Percentiles rank a stretch among this genome's conserved stretches.
These are phyloP conservation scores for Cephus nigrinus DNA, from an alignment of 2,888 invertebrate species.

Conservation along the genomic window DNA sequence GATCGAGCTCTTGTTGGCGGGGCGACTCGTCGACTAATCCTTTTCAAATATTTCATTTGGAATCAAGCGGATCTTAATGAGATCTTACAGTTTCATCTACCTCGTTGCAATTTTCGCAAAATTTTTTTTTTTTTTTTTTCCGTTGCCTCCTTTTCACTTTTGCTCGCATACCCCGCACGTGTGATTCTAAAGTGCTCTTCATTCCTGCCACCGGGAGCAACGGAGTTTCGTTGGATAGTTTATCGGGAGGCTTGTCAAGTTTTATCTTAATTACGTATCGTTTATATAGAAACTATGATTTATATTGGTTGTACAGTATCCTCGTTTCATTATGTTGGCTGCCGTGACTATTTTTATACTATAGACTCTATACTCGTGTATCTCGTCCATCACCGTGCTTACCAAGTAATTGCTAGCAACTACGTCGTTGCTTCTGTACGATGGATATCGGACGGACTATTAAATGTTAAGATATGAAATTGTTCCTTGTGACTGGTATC, in stretches of 20 bases:
- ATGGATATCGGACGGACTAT: too few species aligned
- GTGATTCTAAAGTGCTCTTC: background rate
- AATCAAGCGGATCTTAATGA: slow-evolving; percentile 50
- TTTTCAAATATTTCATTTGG: slow-evolving; percentile 48
- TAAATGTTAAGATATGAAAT: too few species aligned
- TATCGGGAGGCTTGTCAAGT: slow-evolving; percentile 34
- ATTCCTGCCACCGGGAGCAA: background rate
- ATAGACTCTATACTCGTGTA: too few species aligned
- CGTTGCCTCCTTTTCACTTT: background rate
- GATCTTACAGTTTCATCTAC: slow-evolving; percentile 23
- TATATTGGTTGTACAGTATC: too few species aligned
- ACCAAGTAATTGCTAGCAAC: too few species aligned
- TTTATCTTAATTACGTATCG: slow-evolving; percentile 46
- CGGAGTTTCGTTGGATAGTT: slow-evolving; percentile 15
- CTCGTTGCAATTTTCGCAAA: background rate
- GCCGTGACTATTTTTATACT: too few species aligned
- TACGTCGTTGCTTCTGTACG: too few species aligned
- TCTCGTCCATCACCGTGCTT: too few species aligned
- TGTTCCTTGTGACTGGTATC: too few species aligned
- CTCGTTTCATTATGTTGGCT: too few species aligned
- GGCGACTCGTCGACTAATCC: slow-evolving; percentile 38
- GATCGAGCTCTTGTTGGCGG: slow-evolving; percentile 22
- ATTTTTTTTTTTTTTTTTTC: background rate
- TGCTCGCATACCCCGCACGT: background rate
- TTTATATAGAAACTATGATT: slow-evolving; percentile 1